Conservation (phyloP, 2,797 vertebrate species). For the Enteromius treurensis region DNA sequence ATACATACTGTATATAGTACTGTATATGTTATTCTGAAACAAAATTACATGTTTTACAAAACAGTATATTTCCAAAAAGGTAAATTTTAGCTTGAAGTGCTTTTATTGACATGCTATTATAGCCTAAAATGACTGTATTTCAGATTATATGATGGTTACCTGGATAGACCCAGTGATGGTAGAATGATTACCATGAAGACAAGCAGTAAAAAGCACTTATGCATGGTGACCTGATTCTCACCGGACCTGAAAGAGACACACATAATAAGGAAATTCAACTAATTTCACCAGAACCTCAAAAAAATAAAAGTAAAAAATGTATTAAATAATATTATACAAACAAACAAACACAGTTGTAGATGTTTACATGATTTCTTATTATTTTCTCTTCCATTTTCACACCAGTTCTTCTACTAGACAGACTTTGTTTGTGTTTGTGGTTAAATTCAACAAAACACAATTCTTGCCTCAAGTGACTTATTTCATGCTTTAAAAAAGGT, state of each 20-base stretch:
- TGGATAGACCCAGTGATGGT: constrained; percentile 92
- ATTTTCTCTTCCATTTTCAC: background rate
- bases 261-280: constrained; percentile 18
- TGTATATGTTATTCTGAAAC: background rate
- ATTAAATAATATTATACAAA: background rate
- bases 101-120: background rate
- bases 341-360: background rate
- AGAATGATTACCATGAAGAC: constrained; percentile 98
- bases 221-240: constrained; percentile 93
- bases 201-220: constrained; percentile 94
- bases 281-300: background rate
- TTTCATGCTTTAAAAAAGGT: background rate
- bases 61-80: background rate
- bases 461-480: background rate
- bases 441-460: constrained; percentile 7
- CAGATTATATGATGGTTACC: constrained; percentile 74
- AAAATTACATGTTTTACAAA: background rate
- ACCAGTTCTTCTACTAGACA: background rate
- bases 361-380: background rate
- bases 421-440: background rate
- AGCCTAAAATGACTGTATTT: background rate
- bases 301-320: background rate
- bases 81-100: background rate
- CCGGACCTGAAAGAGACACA: constrained; percentile 78
- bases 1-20: background rate